Evolutionary conservation across 1,140 invertebrate species (phyloP).

Genomic region (Wasmannia auropunctata): DNA sequence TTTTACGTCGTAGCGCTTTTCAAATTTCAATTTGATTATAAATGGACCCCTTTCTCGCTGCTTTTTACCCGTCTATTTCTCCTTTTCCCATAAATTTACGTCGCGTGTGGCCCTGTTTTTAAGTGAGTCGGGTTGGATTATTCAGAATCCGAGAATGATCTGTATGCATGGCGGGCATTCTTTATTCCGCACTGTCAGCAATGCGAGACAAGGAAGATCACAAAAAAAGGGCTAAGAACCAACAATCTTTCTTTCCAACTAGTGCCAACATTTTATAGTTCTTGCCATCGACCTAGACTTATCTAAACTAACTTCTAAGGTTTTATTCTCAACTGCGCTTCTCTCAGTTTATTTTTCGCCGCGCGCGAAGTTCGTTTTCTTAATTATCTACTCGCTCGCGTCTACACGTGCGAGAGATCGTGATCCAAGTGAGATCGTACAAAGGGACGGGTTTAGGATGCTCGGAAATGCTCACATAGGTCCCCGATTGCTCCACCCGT

Average conservation of each 20-base stretch:
- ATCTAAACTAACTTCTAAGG: neutral
- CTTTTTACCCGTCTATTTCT: neutral
- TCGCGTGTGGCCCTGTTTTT: neutral
- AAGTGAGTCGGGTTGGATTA: slow-evolving; percentile 1
- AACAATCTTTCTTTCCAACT: neutral
- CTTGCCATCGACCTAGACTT: neutral
- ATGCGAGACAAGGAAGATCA: slow-evolving; percentile 16
- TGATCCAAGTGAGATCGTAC: neutral
- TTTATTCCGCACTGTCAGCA: slow-evolving; percentile 41
- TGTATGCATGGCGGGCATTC: slow-evolving; percentile 10
- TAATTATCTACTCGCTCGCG: slow-evolving; percentile 1
- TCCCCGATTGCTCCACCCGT: slow-evolving; percentile 1
- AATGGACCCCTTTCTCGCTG: neutral
- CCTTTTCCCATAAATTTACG: slow-evolving; percentile 24
- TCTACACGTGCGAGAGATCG: neutral
- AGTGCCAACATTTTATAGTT: neutral
- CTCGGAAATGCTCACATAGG: slow-evolving; percentile 6
- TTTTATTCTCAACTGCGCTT: neutral
- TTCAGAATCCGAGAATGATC: slow-evolving; percentile 27
- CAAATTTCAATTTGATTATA: neutral
- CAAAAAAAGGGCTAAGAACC: slow-evolving; percentile 5
- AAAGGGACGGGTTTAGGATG: neutral
- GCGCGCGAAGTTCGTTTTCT: neutral
- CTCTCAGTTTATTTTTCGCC: neutral
- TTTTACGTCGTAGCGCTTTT: neutral